A percentile compares a stretch with the other conserved stretches of the same genome.
phyloP scores from a whole-genome alignment of 2,888 invertebrate genomes.

The Ennomos erosarius region DNA sequence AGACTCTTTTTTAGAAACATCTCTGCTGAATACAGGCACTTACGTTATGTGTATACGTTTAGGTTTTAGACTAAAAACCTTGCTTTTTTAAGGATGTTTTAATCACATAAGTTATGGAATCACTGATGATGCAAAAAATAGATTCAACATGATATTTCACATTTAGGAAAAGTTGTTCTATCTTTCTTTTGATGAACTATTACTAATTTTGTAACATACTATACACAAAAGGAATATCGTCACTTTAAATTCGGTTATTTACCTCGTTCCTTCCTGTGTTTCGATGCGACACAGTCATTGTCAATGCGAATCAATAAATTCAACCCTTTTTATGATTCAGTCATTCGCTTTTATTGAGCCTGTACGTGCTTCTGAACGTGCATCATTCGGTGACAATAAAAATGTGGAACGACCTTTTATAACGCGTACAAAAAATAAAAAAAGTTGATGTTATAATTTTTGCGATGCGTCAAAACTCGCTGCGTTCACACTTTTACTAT shows the following conservation, averaged over 20 bases:
- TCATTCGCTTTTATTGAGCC: slow-evolving; percentile 77
- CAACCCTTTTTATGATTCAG: slow-evolving; percentile 81
- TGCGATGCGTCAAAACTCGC: slow-evolving; percentile 40
- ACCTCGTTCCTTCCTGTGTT: not conserved
- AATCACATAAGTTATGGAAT: no score
- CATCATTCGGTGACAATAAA: slow-evolving; percentile 76
- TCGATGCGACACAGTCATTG: slow-evolving; percentile 52
- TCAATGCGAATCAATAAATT: slow-evolving; percentile 82
- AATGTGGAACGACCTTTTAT: slow-evolving; percentile 69
- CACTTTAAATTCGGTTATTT: not conserved
- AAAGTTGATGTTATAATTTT: slow-evolving; percentile 56
- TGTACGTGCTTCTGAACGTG: slow-evolving; percentile 73
- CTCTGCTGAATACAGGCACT: no score
- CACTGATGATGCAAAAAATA: no score
- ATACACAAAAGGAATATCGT: not conserved
- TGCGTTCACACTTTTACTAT: slow-evolving; percentile 32
- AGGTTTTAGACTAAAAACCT: no score
- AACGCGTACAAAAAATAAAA: slow-evolving; percentile 65
- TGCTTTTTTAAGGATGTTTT: no score
- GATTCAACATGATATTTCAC: no score
- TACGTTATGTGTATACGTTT: no score
- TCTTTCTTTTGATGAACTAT: no score
- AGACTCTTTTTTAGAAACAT: no score
- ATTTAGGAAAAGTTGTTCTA: no score
- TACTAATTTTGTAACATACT: no score